Base-by-base conservation (phyloP, 2,113 vertebrate species). In the Crocuta crocuta region DNA sequence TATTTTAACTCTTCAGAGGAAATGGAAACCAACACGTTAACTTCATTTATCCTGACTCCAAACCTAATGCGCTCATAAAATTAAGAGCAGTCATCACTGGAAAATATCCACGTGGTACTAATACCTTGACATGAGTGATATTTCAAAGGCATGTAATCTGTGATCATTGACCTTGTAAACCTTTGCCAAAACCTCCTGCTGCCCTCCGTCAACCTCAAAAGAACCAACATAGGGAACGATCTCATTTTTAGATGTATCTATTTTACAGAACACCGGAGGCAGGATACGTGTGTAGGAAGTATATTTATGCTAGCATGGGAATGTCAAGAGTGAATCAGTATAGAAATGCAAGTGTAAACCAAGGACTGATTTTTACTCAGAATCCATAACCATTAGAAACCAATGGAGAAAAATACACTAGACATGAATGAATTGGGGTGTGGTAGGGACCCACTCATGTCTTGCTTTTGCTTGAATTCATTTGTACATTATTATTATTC, bases 1-100 rank as follows among this genome's bases (percentile, higher is more conserved):
- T 88, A 80, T 71, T 95, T 66, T 53, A 94, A n/a, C 35, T 84
- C 83, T 74, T 39, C 78, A 80, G 10, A 85, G 84, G 43, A 82
- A 96, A 92, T 28, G n/a, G 39, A 91, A 94, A 71, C 61, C 82
- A 68, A 70, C 43, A 81, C n/a, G 24, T 23, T 89, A 66, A 91
- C 39, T 86, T 80, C 10, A 73, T 68, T 93, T 61, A 26, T 65
- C 87, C 66, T 66, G 23, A 91, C 95, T 31, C 13, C 80, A 91
- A 95, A 87, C 8, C n/a, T 79, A 17, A 82, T 81, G 65, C 13
- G 84, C 23, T 86, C 35, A 45, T 88, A 84, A 94, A 94, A 88
- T 92, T 86, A 84, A 96, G 58, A 96, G n/a, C 2, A 11, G 1
- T 26, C 68, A 26, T 89, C 8, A 84, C 31, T 1, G 71, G 80